phyloP scores from a whole-genome alignment of 2,797 vertebrate genomes.

The Scarus forsteni region DNA sequence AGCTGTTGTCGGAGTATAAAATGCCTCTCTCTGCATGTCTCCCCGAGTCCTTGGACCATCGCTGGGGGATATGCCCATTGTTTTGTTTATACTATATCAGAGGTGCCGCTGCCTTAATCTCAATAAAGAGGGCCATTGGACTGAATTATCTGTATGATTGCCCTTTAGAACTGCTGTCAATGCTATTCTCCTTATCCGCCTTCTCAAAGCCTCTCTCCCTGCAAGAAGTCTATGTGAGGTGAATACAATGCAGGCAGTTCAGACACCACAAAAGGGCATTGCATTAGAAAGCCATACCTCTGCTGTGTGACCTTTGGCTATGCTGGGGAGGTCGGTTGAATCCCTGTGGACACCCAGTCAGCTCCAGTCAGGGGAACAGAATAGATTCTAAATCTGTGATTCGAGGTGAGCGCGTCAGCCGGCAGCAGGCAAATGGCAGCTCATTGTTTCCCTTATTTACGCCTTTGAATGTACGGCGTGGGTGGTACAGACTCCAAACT shows the following conservation, averaged over 20 bases:
- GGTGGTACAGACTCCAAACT: conserved; percentile 39
- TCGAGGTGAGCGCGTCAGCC: conserved; percentile 49
- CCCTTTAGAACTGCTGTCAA: conserved; percentile 82
- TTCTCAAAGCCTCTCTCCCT: conserved; percentile 75
- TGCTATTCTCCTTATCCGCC: conserved; percentile 78
- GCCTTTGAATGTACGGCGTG: conserved; percentile 43
- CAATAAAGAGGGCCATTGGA: conserved; percentile 79
- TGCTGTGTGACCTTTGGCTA: conserved; percentile 83
- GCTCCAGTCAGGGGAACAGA: conserved; percentile 72
- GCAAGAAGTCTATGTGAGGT: conserved; percentile 76
- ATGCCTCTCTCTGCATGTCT: conserved; percentile 45
- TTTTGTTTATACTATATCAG: conserved; percentile 81
- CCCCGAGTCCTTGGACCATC: conserved; percentile 62
- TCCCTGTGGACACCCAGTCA: conserved; percentile 75
- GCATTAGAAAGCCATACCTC: conserved; percentile 83
- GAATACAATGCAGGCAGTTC: conserved; percentile 78
- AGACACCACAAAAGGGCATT: conserved; percentile 81
- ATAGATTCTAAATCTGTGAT: conserved; percentile 74
- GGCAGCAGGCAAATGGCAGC: conserved; percentile 68
- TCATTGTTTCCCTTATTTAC: conserved; percentile 69
- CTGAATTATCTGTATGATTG: conserved; percentile 83
- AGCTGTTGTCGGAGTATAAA: conserved; percentile 56
- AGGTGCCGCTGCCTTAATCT: conserved; percentile 72
- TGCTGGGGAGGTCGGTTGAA: conserved; percentile 74
- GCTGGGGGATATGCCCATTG: conserved; percentile 67